Percentiles rank a stretch among this genome's conserved stretches.
Evolutionary conservation across 2,888 invertebrate genomes (phyloP).

Genomic region (Protonemura montana): DNA sequence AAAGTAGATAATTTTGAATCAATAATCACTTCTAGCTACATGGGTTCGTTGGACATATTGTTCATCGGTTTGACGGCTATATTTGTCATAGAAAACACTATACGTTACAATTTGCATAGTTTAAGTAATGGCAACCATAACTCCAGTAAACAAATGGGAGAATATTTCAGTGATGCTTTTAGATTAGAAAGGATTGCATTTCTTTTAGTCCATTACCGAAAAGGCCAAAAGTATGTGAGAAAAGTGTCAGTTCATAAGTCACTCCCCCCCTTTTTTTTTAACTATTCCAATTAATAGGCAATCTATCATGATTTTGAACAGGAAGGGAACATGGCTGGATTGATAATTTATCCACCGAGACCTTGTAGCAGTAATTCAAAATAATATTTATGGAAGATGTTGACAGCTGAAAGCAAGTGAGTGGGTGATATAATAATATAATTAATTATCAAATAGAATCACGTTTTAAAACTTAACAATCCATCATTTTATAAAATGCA

Average conservation of each 20-base stretch:
- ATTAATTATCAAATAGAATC: conserved; percentile 20
- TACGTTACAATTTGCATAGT: background rate
- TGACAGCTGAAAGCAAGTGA: conserved; percentile 26
- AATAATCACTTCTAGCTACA: background rate
- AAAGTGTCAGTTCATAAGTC: background rate
- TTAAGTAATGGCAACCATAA: background rate
- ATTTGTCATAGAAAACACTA: background rate
- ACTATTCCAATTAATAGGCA: background rate
- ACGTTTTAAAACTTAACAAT: conserved; percentile 32
- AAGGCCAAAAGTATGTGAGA: background rate
- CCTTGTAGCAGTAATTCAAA: conserved; percentile 15
- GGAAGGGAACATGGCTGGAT: background rate
- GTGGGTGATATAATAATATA: conserved; percentile 35
- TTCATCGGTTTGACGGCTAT: background rate
- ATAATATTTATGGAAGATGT: conserved; percentile 21
- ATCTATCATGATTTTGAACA: background rate
- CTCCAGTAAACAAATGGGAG: background rate
- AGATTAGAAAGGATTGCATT: background rate
- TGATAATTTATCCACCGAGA: conserved; percentile 15
- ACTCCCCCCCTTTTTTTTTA: background rate
- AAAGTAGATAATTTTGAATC: background rate
- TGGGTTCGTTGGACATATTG: background rate
- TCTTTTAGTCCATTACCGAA: background rate
- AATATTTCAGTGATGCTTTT: background rate
- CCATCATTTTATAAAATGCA: conserved; percentile 9